Evolutionary conservation across 2,113 vertebrate species (phyloP), one percentile per base, ranked within the genome.

Genomic region (Apus apus): DNA sequence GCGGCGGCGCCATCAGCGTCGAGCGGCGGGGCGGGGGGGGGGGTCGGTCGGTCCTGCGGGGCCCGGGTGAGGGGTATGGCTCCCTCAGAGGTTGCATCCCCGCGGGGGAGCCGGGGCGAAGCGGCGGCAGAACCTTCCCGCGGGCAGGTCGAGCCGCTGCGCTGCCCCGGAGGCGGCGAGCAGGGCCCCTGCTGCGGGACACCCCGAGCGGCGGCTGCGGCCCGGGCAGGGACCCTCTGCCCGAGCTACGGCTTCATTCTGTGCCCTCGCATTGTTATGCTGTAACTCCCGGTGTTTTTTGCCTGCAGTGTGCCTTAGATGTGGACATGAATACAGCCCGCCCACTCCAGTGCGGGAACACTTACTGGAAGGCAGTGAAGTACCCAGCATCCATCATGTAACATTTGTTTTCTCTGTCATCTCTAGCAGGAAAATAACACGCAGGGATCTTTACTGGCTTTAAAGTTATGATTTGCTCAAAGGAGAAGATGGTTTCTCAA

Each of bases 31-130:
- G n/a, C n/a, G n/a, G n/a, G n/a, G n/a, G n/a, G n/a, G n/a, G n/a
- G n/a, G n/a, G n/a, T n/a, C n/a, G n/a, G n/a, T n/a, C n/a, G n/a
- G n/a, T n/a, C n/a, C n/a, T n/a, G n/a, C n/a, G n/a, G n/a, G n/a
- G n/a, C n/a, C n/a, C n/a, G n/a, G n/a, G n/a, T n/a, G n/a, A n/a
- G n/a, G n/a, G n/a, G n/a, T n/a, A n/a, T n/a, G n/a, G n/a, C n/a
- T n/a, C n/a, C n/a, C n/a, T n/a, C 40, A 40, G 40, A 40, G 40
- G 9, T 40, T 40, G 40, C 9, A 40, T 40, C 40, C 40, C 6
- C 2, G 13, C 0, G 27, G 6, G 16, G 2, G 11, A 15, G 1
- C 3, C 2, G 7, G 0, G 8, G 8, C 6, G 8, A 22, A 5
- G 1, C 1, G 3, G 45, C 9, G 20, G 56, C 50, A 7, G 50